Base-by-base conservation (phyloP, 2,888 invertebrate species). In the Urechis unicinctus region DNA sequence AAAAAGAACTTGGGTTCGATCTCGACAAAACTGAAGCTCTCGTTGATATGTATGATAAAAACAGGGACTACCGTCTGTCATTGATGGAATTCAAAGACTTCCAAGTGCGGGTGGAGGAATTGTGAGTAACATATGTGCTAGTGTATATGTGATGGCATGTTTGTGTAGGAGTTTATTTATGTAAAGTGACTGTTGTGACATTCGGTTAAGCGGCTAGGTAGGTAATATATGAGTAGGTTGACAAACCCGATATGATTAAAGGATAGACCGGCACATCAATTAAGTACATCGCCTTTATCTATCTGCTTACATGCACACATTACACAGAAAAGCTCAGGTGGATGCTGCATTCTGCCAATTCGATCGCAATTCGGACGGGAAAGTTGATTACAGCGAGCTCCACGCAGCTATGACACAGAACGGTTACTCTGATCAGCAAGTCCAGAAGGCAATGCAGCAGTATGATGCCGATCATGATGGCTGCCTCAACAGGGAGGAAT, bases 61-160 rank as follows among this genome's bases (percentile, higher is more conserved):
- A 64, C 53, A 55, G 52, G 21, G 64, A 64, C 53, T 63, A 60
- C 44, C 30, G 55, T 50, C 60, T 64, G 28, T 61, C 58, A 28
- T 57, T 64, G 17, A 49, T 53, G 2, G 64, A 64, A 51, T 64
- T 64, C 49, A 50, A 57, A 24, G 31, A 46, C 21, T 63, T 63
- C 52, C 50, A 55, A 2, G 44, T 52, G 17, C 52, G 52, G 26
- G 55, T 62, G 17, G 55, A 60, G 30, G 56, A 63, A 43, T 36
- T 63, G 63, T 63, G 41, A 57, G 63, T 59, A n/a, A 30, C 9
- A 36, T 9, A 36, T 36, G 9, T 9, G 9, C 17, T 36, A 13
- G 17, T 36, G 9, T 36, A 36, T 17, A 36, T 36, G 9, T 17
- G 17, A 9, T 36, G 9, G 9, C 36, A 36, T 36, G n/a, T n/a